Percentiles rank a stretch among this genome's conserved stretches.
Evolutionary conservation across 2,113 vertebrate genomes (phyloP).

Genomic region (Paraplagusia blochii): DNA sequence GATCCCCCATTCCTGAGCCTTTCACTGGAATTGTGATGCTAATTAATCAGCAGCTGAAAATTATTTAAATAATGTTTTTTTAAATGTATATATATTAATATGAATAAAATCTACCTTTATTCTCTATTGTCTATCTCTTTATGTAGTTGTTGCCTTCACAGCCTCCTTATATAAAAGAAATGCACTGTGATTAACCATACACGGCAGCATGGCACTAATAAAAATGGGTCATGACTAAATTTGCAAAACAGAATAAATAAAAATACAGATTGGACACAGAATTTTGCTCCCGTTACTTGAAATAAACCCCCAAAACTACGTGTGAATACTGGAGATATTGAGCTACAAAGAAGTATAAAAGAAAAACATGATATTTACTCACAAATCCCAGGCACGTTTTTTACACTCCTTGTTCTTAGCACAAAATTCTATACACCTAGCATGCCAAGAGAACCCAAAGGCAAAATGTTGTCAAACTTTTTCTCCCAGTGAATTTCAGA

Average conservation of each 20-base stretch:
- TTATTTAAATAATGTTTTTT: too few species aligned
- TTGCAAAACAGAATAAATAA: constrained; percentile 46
- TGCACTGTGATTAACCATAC: constrained; percentile 33
- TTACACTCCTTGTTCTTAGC: constrained; percentile 54
- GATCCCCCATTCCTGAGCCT: constrained; percentile 46
- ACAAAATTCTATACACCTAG: constrained; percentile 65
- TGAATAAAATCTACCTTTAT: too few species aligned
- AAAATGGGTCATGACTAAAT: constrained; percentile 37
- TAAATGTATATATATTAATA: too few species aligned
- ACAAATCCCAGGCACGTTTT: constrained; percentile 62
- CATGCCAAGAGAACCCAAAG: constrained; percentile 67
- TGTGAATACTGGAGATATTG: constrained; percentile 46
- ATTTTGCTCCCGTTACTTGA: constrained; percentile 46
- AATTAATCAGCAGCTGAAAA: constrained; percentile 4
- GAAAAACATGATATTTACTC: constrained; percentile 49
- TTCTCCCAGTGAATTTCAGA: constrained; percentile 29
- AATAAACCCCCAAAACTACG: constrained; percentile 47
- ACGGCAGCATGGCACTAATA: constrained; percentile 67
- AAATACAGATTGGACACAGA: constrained; percentile 36
- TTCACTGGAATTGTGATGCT: constrained; percentile 53
- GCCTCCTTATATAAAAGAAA: too few species aligned
- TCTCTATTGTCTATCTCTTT: not conserved
- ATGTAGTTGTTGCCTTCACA: too few species aligned
- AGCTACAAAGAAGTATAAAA: constrained; percentile 64
- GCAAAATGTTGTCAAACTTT: constrained; percentile 45